Percentiles rank a stretch among this genome's conserved stretches.
phyloP scores from a whole-genome alignment of 92 coral and sea anemone species.

The Siderastrea siderea region DNA sequence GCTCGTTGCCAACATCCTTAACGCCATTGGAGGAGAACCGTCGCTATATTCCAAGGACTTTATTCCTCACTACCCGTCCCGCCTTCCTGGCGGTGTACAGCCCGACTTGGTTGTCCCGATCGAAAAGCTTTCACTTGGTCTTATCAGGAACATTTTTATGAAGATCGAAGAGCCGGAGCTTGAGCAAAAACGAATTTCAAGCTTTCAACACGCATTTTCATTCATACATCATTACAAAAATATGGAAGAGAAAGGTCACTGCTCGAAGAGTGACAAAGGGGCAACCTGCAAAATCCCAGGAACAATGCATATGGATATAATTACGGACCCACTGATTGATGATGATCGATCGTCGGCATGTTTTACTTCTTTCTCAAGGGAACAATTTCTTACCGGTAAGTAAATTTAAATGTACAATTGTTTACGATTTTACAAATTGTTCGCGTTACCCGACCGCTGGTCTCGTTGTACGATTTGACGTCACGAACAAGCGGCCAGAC shows the following conservation, averaged over 20 bases:
- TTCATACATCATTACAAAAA: neutral
- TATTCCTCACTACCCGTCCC: slow-evolving; percentile 73
- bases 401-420: neutral
- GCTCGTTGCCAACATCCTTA: slow-evolving; percentile 82
- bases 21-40: slow-evolving; percentile 86
- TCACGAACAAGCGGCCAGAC: too few relatives aligned
- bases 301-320: neutral
- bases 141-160: slow-evolving; percentile 88
- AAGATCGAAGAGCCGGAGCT: slow-evolving; percentile 70
- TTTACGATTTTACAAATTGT: neutral
- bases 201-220: neutral
- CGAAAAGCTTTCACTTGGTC: slow-evolving; percentile 75
- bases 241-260: neutral
- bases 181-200: slow-evolving; percentile 8
- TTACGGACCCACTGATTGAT: neutral
- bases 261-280: neutral
- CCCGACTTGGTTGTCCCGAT: slow-evolving; percentile 76
- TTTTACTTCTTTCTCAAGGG: neutral
- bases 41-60: slow-evolving; percentile 54
- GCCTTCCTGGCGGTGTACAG: slow-evolving; percentile 89
- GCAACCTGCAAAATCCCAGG: neutral
- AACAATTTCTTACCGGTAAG: slow-evolving; percentile 6
- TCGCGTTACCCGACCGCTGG: too few relatives aligned
- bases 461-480: too few relatives aligned
- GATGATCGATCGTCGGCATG: slow-evolving; percentile 14